These are phyloP conservation scores for Polyommatus icarus DNA, from an alignment of 2,888 invertebrate species.

Conservation along the genomic window DNA sequence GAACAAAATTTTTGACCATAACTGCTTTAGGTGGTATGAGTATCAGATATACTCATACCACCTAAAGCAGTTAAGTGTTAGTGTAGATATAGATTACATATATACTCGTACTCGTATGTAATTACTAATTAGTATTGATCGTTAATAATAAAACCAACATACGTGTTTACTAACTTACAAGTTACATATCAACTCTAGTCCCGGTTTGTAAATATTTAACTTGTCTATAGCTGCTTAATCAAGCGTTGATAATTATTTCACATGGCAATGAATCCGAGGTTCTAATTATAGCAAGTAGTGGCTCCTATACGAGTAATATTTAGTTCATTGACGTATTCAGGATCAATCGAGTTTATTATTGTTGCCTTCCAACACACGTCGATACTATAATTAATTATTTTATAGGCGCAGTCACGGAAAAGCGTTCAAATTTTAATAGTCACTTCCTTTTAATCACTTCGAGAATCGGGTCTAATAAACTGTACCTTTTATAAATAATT, in stretches of 20 bases:
- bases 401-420: background rate
- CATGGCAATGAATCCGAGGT: background rate
- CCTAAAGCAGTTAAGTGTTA: too few species aligned
- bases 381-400: background rate
- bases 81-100: background rate
- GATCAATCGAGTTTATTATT: background rate
- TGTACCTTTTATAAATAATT: background rate
- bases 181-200: slow-evolving; percentile 2
- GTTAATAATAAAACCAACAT: background rate
- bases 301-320: slow-evolving; percentile 1
- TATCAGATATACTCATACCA: too few species aligned
- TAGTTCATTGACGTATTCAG: background rate
- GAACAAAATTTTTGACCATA: too few species aligned
- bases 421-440: background rate
- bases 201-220: slow-evolving; percentile 6
- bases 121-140: too few species aligned
- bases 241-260: slow-evolving; percentile 2
- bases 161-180: background rate
- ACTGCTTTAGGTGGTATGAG: too few species aligned
- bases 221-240: slow-evolving; percentile 1
- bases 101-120: too few species aligned
- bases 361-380: background rate
- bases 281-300: background rate
- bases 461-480: background rate
- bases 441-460: background rate